phyloP scores from a whole-genome alignment of 2,113 vertebrate species.

The Rhagologus leucostigma region DNA sequence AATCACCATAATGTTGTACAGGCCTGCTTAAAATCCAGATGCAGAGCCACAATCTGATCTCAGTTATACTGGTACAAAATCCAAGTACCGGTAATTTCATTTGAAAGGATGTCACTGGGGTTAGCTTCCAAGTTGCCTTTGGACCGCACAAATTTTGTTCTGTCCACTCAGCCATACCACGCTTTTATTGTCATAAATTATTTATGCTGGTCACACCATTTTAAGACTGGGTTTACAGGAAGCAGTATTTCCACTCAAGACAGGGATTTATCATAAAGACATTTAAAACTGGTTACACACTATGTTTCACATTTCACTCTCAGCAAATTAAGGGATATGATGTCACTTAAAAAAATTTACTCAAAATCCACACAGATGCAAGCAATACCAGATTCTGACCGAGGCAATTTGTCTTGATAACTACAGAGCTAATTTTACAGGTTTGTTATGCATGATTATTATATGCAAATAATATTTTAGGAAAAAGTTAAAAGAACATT shows the following conservation, averaged over 20 bases:
- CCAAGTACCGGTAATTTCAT: conserved; percentile 40
- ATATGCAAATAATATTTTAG: background rate
- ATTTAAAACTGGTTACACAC: background rate
- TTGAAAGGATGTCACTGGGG: conserved; percentile 18
- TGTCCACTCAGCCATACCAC: background rate
- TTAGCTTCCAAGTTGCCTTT: conserved; percentile 21
- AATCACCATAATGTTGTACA: conserved; percentile 38
- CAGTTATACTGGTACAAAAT: background rate
- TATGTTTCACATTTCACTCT: background rate
- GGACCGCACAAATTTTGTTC: background rate
- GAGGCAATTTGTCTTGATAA: background rate
- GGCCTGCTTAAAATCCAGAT: conserved; percentile 43
- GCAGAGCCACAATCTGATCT: conserved; percentile 42
- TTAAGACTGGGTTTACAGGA: background rate
- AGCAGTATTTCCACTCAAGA: background rate
- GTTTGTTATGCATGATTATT: background rate
- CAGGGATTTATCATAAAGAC: background rate
- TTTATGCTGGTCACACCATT: background rate
- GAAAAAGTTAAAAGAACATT: background rate
- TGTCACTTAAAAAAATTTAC: background rate
- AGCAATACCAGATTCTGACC: background rate
- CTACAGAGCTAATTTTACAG: background rate
- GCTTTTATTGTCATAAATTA: background rate
- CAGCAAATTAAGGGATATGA: background rate
- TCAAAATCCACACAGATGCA: background rate